Evolutionary conservation across 1,140 invertebrate species (phyloP).

Genomic region (Plutomurus gul): DNA sequence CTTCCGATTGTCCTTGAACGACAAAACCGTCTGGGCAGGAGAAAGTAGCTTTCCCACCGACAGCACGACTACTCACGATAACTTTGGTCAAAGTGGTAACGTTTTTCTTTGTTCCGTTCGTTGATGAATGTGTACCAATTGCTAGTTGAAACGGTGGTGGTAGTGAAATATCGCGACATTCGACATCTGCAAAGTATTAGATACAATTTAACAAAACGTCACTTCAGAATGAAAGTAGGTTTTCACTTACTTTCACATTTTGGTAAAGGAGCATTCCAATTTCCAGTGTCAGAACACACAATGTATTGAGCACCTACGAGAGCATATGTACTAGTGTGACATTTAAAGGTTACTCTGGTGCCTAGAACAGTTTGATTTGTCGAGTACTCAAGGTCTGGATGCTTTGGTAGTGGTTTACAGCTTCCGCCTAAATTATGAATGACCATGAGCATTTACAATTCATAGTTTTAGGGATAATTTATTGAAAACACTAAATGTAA

Average conservation of each 20-base stretch:
- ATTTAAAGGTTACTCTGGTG: constrained; percentile 73
- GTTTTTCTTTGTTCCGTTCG: constrained; percentile 49
- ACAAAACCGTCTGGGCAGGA: constrained; percentile 78
- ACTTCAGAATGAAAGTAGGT: no score
- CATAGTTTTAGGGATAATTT: not conserved
- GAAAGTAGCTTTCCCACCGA: constrained; percentile 77
- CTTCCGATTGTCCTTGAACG: constrained; percentile 72
- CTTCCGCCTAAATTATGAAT: constrained; percentile 66
- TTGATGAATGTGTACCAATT: constrained; percentile 34
- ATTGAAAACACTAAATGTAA: not conserved
- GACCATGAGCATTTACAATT: not conserved
- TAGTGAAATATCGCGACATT: constrained; percentile 52
- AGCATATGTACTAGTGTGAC: constrained; percentile 79
- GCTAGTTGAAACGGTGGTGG: constrained; percentile 48
- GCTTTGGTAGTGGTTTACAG: constrained; percentile 70
- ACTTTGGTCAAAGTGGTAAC: constrained; percentile 51
- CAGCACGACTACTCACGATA: constrained; percentile 70
- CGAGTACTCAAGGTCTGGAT: constrained; percentile 71
- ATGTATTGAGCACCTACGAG: constrained; percentile 74
- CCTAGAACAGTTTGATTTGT: constrained; percentile 73
- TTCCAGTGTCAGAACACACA: constrained; percentile 76
- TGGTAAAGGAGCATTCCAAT: constrained; percentile 79
- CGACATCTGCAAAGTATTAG: constrained; percentile 32
- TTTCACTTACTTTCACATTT: constrained; percentile 73
- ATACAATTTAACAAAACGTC: not conserved